Evolutionary conservation across 2,113 vertebrate species (phyloP).

Genomic region (Pseudorectes ferrugineus): DNA sequence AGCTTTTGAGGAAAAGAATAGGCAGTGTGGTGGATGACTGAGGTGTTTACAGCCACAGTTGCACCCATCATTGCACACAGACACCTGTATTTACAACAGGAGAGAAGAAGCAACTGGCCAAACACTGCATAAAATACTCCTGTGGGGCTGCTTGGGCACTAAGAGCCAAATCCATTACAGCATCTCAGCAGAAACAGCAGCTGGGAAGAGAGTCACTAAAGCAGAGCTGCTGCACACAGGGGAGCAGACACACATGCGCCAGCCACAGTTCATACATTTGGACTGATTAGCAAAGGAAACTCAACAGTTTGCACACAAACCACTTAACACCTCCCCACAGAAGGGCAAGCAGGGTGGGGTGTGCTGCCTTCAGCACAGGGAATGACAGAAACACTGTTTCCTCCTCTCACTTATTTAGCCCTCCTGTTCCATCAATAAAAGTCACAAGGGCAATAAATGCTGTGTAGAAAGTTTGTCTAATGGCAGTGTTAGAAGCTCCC

Average conservation of each 20-base stretch:
- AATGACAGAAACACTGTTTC: not conserved
- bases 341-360: rapidly evolving
- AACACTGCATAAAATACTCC: not conserved
- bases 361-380: not conserved
- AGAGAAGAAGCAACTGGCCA: not conserved
- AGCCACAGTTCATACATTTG: not conserved
- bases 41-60: not conserved
- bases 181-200: not conserved
- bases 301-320: not conserved
- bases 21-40: not conserved
- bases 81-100: not conserved
- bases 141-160: not conserved
- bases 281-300: not conserved
- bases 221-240: not conserved
- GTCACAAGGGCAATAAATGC: not conserved
- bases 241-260: rapidly evolving
- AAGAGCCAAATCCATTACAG: not conserved
- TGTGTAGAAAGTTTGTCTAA: not conserved
- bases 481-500: not conserved
- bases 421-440: not conserved
- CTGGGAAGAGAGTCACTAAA: not conserved
- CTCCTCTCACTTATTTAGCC: not conserved
- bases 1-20: not conserved
- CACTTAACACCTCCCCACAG: not conserved
- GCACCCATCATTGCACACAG: not conserved